These are phyloP conservation scores for Falco novaeseelandiae DNA, from an alignment of 2,797 vertebrate species.

Conservation along the genomic window DNA sequence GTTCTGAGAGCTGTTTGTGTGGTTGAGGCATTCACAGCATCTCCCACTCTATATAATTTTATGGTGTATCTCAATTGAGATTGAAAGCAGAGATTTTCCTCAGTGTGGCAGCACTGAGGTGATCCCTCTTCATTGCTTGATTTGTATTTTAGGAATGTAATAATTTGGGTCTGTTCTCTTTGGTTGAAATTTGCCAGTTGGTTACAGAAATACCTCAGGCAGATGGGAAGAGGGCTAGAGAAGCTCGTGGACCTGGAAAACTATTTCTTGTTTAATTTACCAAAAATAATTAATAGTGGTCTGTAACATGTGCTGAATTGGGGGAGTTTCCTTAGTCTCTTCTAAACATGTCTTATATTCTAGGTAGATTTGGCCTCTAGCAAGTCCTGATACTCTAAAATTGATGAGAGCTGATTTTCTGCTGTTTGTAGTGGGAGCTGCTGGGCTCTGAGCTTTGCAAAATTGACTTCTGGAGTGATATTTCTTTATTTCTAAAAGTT, in stretches of 20 bases:
- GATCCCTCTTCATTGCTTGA: not conserved
- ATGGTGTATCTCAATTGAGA: not conserved
- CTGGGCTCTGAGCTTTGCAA: not conserved
- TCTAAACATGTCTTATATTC: not conserved
- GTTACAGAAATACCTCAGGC: not conserved
- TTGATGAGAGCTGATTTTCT: not conserved
- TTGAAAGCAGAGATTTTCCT: not conserved
- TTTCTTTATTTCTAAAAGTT: not conserved
- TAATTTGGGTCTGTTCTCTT: not conserved
- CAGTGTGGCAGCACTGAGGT: not conserved
- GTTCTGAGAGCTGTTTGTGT: not conserved
- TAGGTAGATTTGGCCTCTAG: not conserved
- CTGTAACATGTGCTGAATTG: not conserved
- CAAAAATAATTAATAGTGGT: not conserved
- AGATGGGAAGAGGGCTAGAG: not conserved
- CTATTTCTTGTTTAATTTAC: not conserved
- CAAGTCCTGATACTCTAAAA: not conserved
- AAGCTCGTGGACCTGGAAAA: not conserved
- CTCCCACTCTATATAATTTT: not conserved
- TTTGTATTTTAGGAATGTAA: not conserved
- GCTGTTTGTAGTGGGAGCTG: not conserved
- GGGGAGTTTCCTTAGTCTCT: not conserved
- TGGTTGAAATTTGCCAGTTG: not conserved
- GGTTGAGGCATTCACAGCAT: not conserved
- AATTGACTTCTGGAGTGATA: not conserved